A percentile compares a stretch with the other conserved stretches of the same genome.
phyloP scores from a whole-genome alignment of 2,113 vertebrate species.

The Parotia lawesii region DNA sequence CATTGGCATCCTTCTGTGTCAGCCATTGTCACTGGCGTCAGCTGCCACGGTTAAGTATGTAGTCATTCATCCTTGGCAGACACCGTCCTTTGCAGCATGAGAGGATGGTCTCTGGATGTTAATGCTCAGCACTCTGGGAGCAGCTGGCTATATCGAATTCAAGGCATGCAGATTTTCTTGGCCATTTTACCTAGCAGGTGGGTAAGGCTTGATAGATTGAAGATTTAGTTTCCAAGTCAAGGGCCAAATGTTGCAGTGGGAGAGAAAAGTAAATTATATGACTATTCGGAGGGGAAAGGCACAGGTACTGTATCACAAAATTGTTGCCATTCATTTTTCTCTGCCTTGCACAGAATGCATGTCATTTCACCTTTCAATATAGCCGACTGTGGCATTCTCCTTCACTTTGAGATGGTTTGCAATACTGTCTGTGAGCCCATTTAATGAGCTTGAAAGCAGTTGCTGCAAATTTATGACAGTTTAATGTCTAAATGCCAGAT shows the following conservation, averaged over 20 bases:
- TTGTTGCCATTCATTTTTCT: constrained; percentile 64
- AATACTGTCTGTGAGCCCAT: constrained; percentile 41
- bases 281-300: constrained; percentile 21
- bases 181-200: constrained; percentile 72
- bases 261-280: constrained; percentile 60
- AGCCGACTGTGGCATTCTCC: constrained; percentile 30
- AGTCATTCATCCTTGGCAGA: constrained; percentile 46
- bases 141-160: constrained; percentile 66
- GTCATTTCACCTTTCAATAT: constrained; percentile 52
- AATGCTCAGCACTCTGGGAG: constrained; percentile 40
- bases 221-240: constrained; percentile 68
- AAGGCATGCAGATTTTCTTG: constrained; percentile 71
- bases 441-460: constrained; percentile 66
- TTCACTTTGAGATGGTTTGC: constrained; percentile 48
- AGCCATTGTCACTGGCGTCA: constrained; percentile 19
- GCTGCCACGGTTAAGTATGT: constrained; percentile 24
- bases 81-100: constrained; percentile 38
- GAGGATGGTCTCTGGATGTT: constrained; percentile 58
- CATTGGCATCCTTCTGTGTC: constrained; percentile 22
- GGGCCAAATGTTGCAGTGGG: constrained; percentile 66
- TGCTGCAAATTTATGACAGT: constrained; percentile 57
- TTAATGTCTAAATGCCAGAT: constrained; percentile 39
- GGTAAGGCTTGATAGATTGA: constrained; percentile 67
- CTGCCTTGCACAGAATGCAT: constrained; percentile 55
- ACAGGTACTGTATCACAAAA: constrained; percentile 59